These are phyloP conservation scores for Alloplasta piceator DNA, from an alignment of 2,888 invertebrate species.

Conservation along the genomic window DNA sequence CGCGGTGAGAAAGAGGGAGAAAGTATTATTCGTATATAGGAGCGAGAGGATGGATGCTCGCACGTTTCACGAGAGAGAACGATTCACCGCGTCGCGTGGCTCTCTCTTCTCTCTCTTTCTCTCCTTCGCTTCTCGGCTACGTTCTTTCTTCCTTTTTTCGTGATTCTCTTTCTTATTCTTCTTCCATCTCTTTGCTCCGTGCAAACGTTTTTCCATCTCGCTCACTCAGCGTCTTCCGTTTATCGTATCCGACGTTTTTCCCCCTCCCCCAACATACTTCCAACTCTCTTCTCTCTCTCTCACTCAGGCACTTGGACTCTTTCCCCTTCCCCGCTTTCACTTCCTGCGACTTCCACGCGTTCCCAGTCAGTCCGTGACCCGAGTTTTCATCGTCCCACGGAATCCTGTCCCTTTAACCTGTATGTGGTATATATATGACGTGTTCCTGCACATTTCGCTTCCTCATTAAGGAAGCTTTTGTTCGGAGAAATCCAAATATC, in stretches of 20 bases:
- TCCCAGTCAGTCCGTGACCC: conserved; percentile 63
- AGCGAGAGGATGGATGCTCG: conserved; percentile 58
- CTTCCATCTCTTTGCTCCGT: conserved; percentile 17
- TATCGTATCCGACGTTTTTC: conserved; percentile 11
- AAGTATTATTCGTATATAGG: conserved; percentile 4
- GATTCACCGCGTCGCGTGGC: conserved; percentile 62
- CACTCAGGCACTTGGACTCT: conserved; percentile 45
- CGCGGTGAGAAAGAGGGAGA: conserved; percentile 32
- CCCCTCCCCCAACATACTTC: too few relatives aligned
- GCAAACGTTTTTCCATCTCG: conserved; percentile 21
- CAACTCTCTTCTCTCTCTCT: conserved; percentile 47
- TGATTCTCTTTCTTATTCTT: conserved; percentile 32
- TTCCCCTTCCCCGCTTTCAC: conserved; percentile 48
- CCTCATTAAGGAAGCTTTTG: too few relatives aligned
- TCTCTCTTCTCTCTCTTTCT: conserved; percentile 40
- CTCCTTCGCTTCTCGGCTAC: conserved; percentile 42
- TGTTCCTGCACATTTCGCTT: too few relatives aligned
- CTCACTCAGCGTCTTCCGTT: conserved; percentile 60
- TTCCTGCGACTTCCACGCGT: conserved; percentile 64
- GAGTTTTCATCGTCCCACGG: conserved; percentile 65
- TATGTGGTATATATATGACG: conserved; percentile 6
- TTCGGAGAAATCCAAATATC: too few relatives aligned
- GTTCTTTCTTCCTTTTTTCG: conserved; percentile 37
- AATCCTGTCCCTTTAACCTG: conserved; percentile 57
- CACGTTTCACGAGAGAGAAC: conserved; percentile 59